Conservation (phyloP, 2,113 vertebrate genomes). For the Podilymbus podiceps region DNA sequence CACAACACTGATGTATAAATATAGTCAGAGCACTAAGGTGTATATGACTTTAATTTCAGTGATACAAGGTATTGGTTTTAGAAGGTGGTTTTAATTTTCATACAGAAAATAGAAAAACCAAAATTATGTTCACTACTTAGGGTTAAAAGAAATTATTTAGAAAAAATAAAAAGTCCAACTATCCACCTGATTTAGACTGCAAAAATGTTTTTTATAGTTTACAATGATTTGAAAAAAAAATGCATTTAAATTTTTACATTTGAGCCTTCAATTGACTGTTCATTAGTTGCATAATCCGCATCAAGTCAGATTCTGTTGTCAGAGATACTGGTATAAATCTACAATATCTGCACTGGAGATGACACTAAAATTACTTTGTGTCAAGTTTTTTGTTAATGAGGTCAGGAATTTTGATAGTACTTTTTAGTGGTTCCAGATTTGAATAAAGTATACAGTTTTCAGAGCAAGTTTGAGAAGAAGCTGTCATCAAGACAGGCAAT, state of each 20-base stretch:
- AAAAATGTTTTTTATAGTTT: background rate
- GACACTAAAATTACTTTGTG: background rate
- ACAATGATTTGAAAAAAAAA: background rate
- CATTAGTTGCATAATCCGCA: background rate
- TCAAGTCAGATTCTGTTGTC: background rate
- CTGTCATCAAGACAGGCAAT: background rate
- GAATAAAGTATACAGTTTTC: background rate
- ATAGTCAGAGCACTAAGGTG: background rate
- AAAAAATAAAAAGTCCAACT: background rate
- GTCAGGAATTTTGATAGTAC: background rate
- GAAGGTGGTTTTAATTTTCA: background rate
- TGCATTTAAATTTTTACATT: background rate
- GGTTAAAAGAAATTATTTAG: background rate
- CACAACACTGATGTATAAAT: background rate
- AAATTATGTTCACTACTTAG: background rate
- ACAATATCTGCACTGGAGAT: background rate
- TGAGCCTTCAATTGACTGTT: background rate
- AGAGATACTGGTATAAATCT: background rate
- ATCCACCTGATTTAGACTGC: background rate
- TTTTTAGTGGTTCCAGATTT: background rate
- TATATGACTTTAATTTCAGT: background rate
- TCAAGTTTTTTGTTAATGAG: background rate
- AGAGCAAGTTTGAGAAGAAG: background rate
- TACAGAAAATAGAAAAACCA: background rate
- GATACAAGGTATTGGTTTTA: rapidly evolving